phyloP scores from a whole-genome alignment of 2,113 vertebrate genomes.

The Spizaetus ornatus region DNA sequence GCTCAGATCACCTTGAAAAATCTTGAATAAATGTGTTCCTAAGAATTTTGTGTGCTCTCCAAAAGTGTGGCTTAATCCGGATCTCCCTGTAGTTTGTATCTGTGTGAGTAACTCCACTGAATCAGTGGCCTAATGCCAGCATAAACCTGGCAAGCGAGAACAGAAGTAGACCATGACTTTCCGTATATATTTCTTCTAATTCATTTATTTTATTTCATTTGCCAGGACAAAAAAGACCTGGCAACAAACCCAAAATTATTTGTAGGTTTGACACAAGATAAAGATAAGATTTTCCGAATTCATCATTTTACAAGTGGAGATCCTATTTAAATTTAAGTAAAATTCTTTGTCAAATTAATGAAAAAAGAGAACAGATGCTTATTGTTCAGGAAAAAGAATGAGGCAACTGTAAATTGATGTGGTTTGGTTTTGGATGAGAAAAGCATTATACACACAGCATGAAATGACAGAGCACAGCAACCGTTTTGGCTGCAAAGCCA shows the following conservation, averaged over 20 bases:
- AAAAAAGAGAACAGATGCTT: neutral
- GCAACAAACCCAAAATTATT: neutral
- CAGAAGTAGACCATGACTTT: neutral
- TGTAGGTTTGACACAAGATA: neutral
- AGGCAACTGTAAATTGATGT: neutral
- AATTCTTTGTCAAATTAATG: neutral
- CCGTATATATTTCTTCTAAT: neutral
- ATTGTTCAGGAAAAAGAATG: neutral
- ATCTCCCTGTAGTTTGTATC: neutral
- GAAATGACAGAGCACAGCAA: neutral
- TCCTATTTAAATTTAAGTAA: neutral
- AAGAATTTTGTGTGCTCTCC: neutral
- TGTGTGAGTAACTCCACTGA: neutral
- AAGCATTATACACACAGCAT: neutral
- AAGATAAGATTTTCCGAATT: neutral
- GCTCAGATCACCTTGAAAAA: neutral
- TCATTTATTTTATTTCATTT: neutral
- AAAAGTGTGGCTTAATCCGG: neutral
- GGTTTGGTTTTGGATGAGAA: neutral
- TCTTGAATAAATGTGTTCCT: neutral
- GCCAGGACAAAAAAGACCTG: neutral
- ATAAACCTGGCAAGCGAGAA: neutral
- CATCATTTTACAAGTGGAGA: neutral
- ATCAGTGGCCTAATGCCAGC: neutral
- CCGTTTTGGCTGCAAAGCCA: neutral